Base-by-base conservation (phyloP, 2,888 invertebrate genomes). In the Agriopis aurantiaria region DNA sequence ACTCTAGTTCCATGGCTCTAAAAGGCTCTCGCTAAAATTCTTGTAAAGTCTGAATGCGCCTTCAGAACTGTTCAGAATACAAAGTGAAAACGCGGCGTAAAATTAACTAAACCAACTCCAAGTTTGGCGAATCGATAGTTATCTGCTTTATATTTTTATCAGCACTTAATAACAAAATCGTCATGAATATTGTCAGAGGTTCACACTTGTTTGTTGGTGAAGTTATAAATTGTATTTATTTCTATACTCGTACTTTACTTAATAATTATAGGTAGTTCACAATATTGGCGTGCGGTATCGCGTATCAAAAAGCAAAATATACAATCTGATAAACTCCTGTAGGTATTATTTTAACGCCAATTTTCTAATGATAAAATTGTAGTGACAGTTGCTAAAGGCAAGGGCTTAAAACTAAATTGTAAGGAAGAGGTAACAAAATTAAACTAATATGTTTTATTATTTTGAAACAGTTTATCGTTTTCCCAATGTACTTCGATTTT, bases 401-500 rank as follows among this genome's bases (percentile, higher is more conserved):
- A 53, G 40, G n/a, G 33, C 41, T 33, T 33, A 12, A 1, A 43
- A n/a, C 10, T 52, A 8, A 41, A 14, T 58, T 43, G 5, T 33
- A 5, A 59, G 41, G 33, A 14, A 23, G 46, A 64, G 62, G 52
- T 49, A 70, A 55, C 63, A 8, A 43, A 72, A 69, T 70, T 72
- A 73, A 84, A 82, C 80, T 75, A 69, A 33, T 49, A 75, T 78
- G 55, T 64, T 65, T 69, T 77, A 58, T 46, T 79, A 73, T 76
- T 51, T 59, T 75, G 67, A 60, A 65, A 23, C 65, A 17, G 8
- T 51, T 65, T 61, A 61, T 53, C 46, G 49, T 80, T 79, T 85
- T 85, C 86, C 85, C 83, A 85, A 83, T 84, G 78, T 81, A 85
- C 85, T 80, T 81, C 76, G 67, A 72, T 83, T 78, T 82, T 86